These are phyloP conservation scores for Lethenteron camtschaticum DNA, from an alignment of 2,113 vertebrate species.

Conservation along the genomic window DNA sequence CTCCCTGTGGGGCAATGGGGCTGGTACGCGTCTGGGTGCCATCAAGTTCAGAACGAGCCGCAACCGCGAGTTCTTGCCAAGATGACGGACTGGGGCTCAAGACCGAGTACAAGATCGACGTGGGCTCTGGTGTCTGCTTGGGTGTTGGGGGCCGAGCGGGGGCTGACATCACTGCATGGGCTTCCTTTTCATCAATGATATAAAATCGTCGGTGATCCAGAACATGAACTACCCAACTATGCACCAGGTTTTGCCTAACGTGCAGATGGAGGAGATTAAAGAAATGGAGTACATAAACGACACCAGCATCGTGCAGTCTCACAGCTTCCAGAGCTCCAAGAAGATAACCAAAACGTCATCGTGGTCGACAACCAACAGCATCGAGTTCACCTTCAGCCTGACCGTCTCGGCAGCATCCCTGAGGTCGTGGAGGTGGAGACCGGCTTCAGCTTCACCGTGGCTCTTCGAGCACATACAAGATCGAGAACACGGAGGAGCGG, in stretches of 20 bases:
- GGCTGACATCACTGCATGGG: slow-evolving; percentile 8
- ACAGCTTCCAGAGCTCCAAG: too few species aligned
- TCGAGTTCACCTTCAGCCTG: too few species aligned
- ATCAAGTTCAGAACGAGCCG: slow-evolving; percentile 13
- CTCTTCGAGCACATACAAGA: too few species aligned
- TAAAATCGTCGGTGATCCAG: slow-evolving; percentile 9
- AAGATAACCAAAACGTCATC: too few species aligned
- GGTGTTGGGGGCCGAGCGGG: slow-evolving; percentile 9
- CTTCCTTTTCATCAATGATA: slow-evolving; percentile 12
- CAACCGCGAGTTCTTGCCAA: slow-evolving; percentile 7
- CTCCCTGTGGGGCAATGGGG: slow-evolving; percentile 14
- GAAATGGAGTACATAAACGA: neutral
- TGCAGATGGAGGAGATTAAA: slow-evolving; percentile 10
- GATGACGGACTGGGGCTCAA: slow-evolving; percentile 12
- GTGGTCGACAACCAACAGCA: too few species aligned
- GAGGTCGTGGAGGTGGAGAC: too few species aligned
- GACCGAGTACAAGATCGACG: slow-evolving; percentile 11
- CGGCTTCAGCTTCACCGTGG: too few species aligned
- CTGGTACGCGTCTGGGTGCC: slow-evolving; percentile 12
- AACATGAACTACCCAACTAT: slow-evolving; percentile 13
- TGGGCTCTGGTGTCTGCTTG: slow-evolving; percentile 13
- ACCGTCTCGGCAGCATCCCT: too few species aligned
- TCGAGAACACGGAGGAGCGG: too few species aligned
- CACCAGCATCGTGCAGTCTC: too few species aligned
- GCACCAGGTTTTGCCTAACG: slow-evolving; percentile 6